Conservation (phyloP, 2,797 vertebrate genomes). For the Oreochromis mossambicus region DNA sequence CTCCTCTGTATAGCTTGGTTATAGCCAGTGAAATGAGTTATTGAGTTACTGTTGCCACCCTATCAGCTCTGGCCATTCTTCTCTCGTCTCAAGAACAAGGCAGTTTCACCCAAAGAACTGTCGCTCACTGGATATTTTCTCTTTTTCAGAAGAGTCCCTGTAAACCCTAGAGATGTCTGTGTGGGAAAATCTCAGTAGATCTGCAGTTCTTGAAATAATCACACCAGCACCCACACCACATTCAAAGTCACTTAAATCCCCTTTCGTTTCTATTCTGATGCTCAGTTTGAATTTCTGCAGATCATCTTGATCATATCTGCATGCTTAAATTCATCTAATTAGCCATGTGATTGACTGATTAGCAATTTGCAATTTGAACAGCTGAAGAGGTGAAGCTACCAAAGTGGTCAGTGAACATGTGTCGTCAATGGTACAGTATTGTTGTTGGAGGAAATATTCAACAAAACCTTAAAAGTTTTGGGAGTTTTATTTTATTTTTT, state of each 20-base stretch:
- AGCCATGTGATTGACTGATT: not conserved
- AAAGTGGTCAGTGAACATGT: not conserved
- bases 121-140: not conserved
- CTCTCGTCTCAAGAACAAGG: not conserved
- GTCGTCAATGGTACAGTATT: not conserved
- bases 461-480: not conserved
- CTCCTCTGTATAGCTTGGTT: not conserved
- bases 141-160: not conserved
- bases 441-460: not conserved
- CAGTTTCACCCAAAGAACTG: not conserved
- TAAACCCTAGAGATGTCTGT: not conserved
- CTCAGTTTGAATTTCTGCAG: not conserved
- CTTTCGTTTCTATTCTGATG: not conserved
- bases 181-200: not conserved
- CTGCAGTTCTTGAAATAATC: not conserved
- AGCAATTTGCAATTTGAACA: not conserved
- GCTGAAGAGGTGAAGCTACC: not conserved
- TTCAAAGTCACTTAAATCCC: not conserved
- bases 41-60: not conserved
- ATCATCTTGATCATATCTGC: not conserved
- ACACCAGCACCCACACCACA: not conserved
- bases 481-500: not conserved
- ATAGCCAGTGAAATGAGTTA: not conserved
- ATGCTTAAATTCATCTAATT: not conserved
- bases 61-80: not conserved